These are phyloP conservation scores for Catharus bicknelli DNA, from an alignment of 2,113 vertebrate species.

Conservation along the genomic window DNA sequence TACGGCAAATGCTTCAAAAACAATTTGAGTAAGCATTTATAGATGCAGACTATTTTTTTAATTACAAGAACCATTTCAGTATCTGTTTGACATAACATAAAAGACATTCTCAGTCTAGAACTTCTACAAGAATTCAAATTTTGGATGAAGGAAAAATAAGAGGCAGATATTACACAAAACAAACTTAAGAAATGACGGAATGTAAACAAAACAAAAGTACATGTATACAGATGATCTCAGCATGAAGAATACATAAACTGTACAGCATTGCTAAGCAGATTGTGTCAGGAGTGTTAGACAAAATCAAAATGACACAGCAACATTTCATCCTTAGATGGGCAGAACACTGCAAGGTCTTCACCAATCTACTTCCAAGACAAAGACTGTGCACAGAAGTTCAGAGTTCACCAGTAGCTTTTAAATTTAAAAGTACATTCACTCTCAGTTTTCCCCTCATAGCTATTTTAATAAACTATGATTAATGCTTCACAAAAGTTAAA, in stretches of 20 bases:
- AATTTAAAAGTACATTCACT: fast-evolving
- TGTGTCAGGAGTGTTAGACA: not conserved
- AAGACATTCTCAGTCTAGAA: slow-evolving; percentile 45
- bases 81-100: slow-evolving; percentile 47
- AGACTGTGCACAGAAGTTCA: not conserved
- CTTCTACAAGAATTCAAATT: slow-evolving; percentile 34
- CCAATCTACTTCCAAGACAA: not conserved
- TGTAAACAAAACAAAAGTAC: not conserved
- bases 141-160: slow-evolving; percentile 41
- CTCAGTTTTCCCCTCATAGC: not conserved
- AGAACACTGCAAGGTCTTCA: not conserved
- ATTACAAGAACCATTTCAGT: slow-evolving; percentile 79
- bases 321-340: not conserved
- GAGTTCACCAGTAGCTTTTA: not conserved
- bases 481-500: not conserved
- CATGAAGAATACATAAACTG: not conserved
- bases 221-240: not conserved
- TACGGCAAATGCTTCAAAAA: slow-evolving; percentile 68
- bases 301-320: not conserved
- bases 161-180: not conserved
- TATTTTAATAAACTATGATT: not conserved
- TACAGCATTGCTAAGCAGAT: not conserved
- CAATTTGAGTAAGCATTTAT: slow-evolving; percentile 75
- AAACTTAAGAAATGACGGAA: not conserved
- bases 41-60: slow-evolving; percentile 76